Percentiles rank a stretch among this genome's conserved stretches.
Conservation (phyloP, 2,113 vertebrate species). For the Opisthocomus hoazin region DNA sequence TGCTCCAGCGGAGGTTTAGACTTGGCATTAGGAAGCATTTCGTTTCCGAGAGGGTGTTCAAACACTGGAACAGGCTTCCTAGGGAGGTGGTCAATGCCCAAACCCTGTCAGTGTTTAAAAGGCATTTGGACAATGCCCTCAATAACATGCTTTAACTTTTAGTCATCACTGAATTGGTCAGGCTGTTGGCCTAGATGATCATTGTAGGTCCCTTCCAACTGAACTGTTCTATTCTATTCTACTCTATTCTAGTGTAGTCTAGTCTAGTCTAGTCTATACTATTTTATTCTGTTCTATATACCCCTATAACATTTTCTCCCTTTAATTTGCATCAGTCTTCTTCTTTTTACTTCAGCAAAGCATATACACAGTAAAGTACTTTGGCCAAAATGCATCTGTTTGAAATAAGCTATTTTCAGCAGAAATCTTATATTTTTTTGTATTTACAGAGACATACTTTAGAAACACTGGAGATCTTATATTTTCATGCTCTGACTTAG, state of each 20-base stretch:
- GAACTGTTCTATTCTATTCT: neutral
- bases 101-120: neutral
- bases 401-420: neutral
- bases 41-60: neutral
- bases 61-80: neutral
- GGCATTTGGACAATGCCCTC: neutral
- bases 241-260: too few relatives aligned
- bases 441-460: neutral
- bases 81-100: accelerated
- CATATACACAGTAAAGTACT: neutral
- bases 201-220: neutral
- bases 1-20: neutral
- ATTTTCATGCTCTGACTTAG: neutral
- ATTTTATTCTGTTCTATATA: neutral
- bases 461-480: neutral
- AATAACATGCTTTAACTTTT: neutral
- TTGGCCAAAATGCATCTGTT: neutral
- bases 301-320: neutral
- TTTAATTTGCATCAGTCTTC: neutral
- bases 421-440: neutral
- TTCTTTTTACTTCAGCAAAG: neutral
- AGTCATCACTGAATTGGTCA: neutral
- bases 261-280: neutral
- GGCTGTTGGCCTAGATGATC: too few relatives aligned
- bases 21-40: neutral